Conservation (phyloP, 2,888 invertebrate genomes). For the Meghimatium bilineatum region DNA sequence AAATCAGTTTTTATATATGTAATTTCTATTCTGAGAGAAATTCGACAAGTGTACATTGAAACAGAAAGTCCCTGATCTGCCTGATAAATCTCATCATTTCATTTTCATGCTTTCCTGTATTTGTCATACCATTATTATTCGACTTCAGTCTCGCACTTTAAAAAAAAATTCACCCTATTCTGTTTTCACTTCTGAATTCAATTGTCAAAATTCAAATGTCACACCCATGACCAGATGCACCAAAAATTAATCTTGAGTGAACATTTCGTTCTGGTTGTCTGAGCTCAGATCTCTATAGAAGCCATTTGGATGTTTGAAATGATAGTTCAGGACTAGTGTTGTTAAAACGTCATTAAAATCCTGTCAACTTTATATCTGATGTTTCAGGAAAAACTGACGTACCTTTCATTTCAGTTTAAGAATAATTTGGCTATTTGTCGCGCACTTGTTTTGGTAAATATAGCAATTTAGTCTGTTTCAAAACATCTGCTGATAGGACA, state of each 20-base stretch:
- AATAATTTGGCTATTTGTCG: no score
- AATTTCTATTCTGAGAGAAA: no score
- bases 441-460: no score
- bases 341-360: not conserved
- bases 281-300: not conserved
- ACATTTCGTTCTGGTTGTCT: not conserved
- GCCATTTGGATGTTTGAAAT: not conserved
- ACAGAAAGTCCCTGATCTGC: no score
- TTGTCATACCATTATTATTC: not conserved
- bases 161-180: no score
- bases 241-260: not conserved
- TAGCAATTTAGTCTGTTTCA: no score
- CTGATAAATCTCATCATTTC: no score
- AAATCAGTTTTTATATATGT: no score
- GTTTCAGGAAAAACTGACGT: not conserved
- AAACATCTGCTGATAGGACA: no score
- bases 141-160: not conserved
- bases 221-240: not conserved
- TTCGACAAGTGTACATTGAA: no score
- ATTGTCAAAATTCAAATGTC: not conserved
- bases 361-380: not conserved
- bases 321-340: not conserved
- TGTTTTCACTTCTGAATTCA: not conserved
- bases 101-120: no score
- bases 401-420: not conserved